Percentiles rank a stretch among this genome's conserved stretches.
phyloP scores from a whole-genome alignment of 2,113 vertebrate genomes.

The Turnix velox region DNA sequence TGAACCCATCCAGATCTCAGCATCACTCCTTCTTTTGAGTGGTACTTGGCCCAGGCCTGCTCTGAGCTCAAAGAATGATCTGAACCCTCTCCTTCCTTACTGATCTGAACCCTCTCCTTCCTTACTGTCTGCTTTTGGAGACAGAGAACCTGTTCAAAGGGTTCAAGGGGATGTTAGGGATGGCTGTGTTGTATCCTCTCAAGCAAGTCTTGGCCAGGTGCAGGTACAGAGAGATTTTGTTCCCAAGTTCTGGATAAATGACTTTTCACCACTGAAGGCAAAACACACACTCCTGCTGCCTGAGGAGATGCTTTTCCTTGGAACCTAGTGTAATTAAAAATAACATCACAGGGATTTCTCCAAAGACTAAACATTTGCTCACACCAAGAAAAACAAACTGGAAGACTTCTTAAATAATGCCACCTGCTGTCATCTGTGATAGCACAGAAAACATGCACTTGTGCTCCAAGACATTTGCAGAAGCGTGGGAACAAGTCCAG shows the following conservation, averaged over 20 bases:
- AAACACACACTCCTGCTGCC: neutral
- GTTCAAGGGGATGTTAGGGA: neutral
- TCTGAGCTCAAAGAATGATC: neutral
- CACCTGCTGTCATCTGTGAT: neutral
- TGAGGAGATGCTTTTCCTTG: neutral
- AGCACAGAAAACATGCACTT: neutral
- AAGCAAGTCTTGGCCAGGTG: neutral
- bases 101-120: neutral
- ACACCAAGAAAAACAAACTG: constrained; percentile 20
- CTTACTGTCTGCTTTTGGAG: neutral
- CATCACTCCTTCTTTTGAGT: fast-evolving
- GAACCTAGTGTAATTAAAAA: neutral
- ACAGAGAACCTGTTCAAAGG: neutral
- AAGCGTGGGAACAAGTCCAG: neutral
- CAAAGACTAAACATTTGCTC: neutral
- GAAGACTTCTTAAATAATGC: neutral
- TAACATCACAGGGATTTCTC: constrained; percentile 11
- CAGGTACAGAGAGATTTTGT: neutral
- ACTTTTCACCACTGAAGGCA: neutral
- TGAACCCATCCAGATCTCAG: neutral
- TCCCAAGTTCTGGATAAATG: neutral
- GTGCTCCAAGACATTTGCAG: neutral
- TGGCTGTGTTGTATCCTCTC: fast-evolving
- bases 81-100: neutral
- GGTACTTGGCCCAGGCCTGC: neutral